phyloP scores from a whole-genome alignment of 2,888 invertebrate species.

The Sclerodermus sp. region DNA sequence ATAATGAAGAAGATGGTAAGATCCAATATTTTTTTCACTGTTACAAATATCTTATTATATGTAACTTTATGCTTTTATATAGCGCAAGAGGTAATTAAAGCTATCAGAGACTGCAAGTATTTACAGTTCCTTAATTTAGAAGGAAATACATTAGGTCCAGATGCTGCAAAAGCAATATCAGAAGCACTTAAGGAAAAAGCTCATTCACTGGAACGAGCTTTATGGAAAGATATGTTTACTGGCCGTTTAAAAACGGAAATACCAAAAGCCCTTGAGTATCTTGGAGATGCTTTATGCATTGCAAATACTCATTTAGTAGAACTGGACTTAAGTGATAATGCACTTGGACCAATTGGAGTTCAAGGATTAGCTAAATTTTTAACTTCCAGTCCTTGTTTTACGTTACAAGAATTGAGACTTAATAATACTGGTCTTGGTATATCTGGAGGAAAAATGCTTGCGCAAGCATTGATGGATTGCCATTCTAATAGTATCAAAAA shows the following conservation, averaged over 20 bases:
- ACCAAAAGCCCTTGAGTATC: conserved; percentile 78
- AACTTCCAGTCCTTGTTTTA: conserved; percentile 80
- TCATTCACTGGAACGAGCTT: conserved; percentile 74
- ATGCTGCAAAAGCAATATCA: conserved; percentile 83
- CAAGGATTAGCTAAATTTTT: conserved; percentile 82
- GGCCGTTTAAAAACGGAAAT: conserved; percentile 94
- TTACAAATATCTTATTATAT: background rate
- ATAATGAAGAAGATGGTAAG: conserved; percentile 79
- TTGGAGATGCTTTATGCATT: conserved; percentile 79
- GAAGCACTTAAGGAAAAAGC: conserved; percentile 77
- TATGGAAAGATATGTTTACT: conserved; percentile 97
- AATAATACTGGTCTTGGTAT: conserved; percentile 97
- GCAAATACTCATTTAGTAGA: conserved; percentile 80
- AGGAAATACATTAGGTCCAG: conserved; percentile 91
- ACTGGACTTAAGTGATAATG: conserved; percentile 94
- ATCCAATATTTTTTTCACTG: background rate
- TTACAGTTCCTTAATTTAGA: conserved; percentile 80
- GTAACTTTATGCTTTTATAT: conserved; percentile 9
- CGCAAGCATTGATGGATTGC: conserved; percentile 74
- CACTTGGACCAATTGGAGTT: conserved; percentile 94
- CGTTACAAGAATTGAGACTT: conserved; percentile 77
- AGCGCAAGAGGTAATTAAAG: conserved; percentile 76
- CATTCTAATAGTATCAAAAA: conserved; percentile 65
- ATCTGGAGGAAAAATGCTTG: conserved; percentile 81
- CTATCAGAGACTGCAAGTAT: conserved; percentile 70